Evolutionary conservation across 30 jellyfish, hydroid and myxozoan species (phyloP).

Genomic region (Catostylus mosaicus): DNA sequence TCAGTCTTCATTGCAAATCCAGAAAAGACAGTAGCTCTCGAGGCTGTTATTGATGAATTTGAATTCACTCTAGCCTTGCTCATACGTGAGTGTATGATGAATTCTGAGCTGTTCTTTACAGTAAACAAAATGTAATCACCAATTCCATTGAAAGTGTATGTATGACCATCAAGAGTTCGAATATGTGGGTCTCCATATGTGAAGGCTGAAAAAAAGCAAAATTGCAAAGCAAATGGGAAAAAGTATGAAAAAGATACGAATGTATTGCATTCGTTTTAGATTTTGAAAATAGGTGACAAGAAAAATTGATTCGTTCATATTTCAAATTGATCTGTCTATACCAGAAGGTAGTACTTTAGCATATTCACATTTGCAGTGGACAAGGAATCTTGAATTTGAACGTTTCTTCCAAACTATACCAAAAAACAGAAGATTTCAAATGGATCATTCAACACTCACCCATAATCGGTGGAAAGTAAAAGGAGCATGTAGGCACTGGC

Average conservation of each 20-base stretch:
- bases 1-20: constrained; percentile 65
- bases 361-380: too few species aligned
- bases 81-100: constrained; percentile 65
- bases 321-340: too few species aligned
- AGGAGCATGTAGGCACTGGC: constrained; percentile 30
- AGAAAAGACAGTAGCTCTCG: constrained; percentile 77
- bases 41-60: constrained; percentile 17
- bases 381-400: too few species aligned
- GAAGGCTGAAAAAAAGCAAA: constrained; percentile 27
- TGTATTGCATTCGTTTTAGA: background rate
- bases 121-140: constrained; percentile 63
- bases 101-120: constrained; percentile 57
- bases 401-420: too few species aligned
- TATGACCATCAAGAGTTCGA: constrained; percentile 60
- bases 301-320: too few species aligned
- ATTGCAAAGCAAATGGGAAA: background rate
- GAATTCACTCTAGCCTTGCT: constrained; percentile 50
- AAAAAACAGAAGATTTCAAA: background rate
- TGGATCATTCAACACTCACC: background rate
- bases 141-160: constrained; percentile 76
- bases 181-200: constrained; percentile 79
- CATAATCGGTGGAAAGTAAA: constrained; percentile 28
- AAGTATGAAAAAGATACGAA: background rate
- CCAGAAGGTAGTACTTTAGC: too few species aligned
- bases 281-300: too few species aligned